These are phyloP conservation scores for Mercenaria mercenaria DNA, from an alignment of 1,140 invertebrate species.

Conservation along the genomic window DNA sequence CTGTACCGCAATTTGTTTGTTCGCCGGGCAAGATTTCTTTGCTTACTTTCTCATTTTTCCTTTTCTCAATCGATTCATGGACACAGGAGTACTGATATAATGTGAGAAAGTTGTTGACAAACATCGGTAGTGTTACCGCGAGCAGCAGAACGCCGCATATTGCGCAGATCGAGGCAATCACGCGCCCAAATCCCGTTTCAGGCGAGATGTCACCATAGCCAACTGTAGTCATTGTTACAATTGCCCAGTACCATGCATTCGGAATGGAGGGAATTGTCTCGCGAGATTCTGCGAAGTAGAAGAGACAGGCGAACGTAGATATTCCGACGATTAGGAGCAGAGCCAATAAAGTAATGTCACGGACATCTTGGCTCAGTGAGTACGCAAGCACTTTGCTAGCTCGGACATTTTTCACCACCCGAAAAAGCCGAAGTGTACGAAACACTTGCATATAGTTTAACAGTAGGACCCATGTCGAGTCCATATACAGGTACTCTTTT, in stretches of 20 bases:
- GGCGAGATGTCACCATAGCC: constrained; percentile 97
- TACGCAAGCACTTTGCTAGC: constrained; percentile 95
- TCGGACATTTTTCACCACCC: constrained; percentile 92
- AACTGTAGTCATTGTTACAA: constrained; percentile 97
- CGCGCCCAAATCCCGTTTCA: constrained; percentile 74
- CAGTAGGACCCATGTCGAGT: constrained; percentile 38
- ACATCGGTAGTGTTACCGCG: constrained; percentile 92
- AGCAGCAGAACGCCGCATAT: constrained; percentile 89
- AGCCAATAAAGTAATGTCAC: no score
- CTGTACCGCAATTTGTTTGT: no score
- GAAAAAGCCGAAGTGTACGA: constrained; percentile 98
- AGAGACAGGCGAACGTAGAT: no score
- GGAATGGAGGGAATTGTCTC: no score
- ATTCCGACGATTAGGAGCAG: no score
- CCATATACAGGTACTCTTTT: constrained; percentile 46
- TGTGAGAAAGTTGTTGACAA: constrained; percentile 93
- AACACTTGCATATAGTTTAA: constrained; percentile 97
- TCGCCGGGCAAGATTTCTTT: no score
- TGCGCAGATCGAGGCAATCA: constrained; percentile 94
- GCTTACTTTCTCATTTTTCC: not conserved
- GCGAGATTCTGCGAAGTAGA: no score
- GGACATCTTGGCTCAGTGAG: no score
- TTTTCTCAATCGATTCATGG: not conserved
- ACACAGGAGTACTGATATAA: constrained; percentile 60
- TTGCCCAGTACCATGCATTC: constrained; percentile 97